Evolutionary conservation across 1,140 invertebrate genomes (phyloP), one percentile per base, ranked within the genome.

Genomic region (Trypoxylus dichotomus): DNA sequence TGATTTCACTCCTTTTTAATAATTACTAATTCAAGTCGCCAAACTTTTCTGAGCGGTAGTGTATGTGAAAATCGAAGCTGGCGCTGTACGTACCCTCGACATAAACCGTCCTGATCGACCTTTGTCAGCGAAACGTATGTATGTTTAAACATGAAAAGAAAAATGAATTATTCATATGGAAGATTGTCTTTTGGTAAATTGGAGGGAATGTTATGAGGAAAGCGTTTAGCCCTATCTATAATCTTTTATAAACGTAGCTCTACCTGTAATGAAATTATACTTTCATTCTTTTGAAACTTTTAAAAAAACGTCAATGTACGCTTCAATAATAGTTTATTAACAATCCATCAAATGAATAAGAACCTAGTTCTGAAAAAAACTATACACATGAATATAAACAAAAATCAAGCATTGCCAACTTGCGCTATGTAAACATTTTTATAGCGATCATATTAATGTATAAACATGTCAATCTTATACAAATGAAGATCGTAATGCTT

Each of bases 131-230:
- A 10, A 68, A 68, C 19, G 47, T 54, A 68, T 29, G 60, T 68
- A 68, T 13, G 60, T 68, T 27, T 68, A 68, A 68, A 68, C 24
- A 24, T 24, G 60, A n/a, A 68, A 29, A 68, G 60, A 68, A 68
- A 68, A 68, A 68, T 68, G 60, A 68, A 68, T 68, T 68, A 68
- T 68, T 68, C 60, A 68, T 68, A 7, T 29, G 60, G 60, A 24
- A 68, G 60, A 68, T 68, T 68, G 60, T 68, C 21, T 68, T 68
- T 68, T 68, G 21, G 21, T 29, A 29, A 68, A 68, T 68, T 68
- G 19, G 24, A 13, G 21, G 60, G 60, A 29, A 68, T 68, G 24
- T 68, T 68, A 68, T 24, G 27, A 25, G 24, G 11, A 68, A 68
- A 13, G 15, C 27, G 13, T 68, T 68, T 68, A 11, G 19, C 5